Evolutionary conservation across 2,113 vertebrate genomes (phyloP).

Genomic region (human (Homo sapiens)): DNA sequence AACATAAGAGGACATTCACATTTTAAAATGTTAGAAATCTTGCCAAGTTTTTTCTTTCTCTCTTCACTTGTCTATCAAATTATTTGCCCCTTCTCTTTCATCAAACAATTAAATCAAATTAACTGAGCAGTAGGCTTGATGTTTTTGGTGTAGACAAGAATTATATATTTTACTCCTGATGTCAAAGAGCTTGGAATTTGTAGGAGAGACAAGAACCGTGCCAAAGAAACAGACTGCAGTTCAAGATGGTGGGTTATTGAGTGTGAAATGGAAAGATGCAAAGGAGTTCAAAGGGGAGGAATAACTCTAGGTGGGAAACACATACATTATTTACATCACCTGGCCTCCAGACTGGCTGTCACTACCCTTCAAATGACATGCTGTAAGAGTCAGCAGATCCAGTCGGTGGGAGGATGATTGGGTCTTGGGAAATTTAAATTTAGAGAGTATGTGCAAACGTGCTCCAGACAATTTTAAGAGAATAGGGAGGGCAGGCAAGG

Average conservation of each 20-base stretch:
- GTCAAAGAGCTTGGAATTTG: conserved; percentile 5
- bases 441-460: background rate
- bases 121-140: background rate
- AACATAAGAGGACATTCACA: background rate
- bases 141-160: background rate
- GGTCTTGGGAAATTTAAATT: conserved; percentile 34
- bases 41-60: background rate
- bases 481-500: background rate
- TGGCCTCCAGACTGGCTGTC: conserved; percentile 4
- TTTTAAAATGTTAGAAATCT: background rate
- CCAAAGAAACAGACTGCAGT: background rate
- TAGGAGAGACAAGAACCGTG: background rate
- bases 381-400: background rate
- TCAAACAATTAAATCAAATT: background rate
- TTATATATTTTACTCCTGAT: background rate
- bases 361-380: background rate
- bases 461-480: conserved; percentile 41
- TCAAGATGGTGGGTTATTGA: background rate
- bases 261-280: background rate
- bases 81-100: background rate
- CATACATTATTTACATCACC: background rate
- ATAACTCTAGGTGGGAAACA: background rate
- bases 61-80: background rate
- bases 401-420: background rate
- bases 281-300: conserved; percentile 4